Base-by-base conservation (phyloP, 2,113 vertebrate species). In the Cricetomys ansorgei region DNA sequence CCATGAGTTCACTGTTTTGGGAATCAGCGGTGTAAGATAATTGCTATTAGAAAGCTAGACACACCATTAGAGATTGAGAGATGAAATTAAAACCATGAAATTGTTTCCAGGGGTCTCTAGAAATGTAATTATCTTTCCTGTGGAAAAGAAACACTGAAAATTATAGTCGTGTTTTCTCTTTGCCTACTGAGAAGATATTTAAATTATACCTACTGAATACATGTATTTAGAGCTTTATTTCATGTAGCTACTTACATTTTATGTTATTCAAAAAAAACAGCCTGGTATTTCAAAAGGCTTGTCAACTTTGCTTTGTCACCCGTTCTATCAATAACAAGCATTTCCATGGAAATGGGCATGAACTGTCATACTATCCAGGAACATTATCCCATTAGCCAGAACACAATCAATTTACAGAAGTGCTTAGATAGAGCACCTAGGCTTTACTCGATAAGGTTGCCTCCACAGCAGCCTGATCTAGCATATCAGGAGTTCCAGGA, bases 41-140 rank as follows among this genome's bases (percentile, higher is more conserved):
- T 97, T 96, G 94, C 96, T 97, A 69, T 97, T 92, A 97, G 97
- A 95, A 92, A 97, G 92, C 73, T 95, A 93, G 96, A 86, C 67
- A 83, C 94, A 94, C 76, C 77, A 97, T 97, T 95, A 95, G 83
- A 95, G 91, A 94, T 77, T 94, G 85, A 92, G 76, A 98, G 86
- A 96, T 95, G 91, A 97, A 98, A 97, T 97, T 98, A 97, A 97
- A 97, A 94, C 91, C 97, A 97, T 97, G 96, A 97, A 97, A 98
- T 97, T 97, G 91, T 96, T 97, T 97, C 92, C 89, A 34, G 93
- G 96, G 77, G 69, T 90, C 94, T 96, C 96, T 80, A 88, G 96
- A 97, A 97, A 97, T 93, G 72, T 95, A 96, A 97, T 97, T 97
- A 96, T 96, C 94, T 96, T 73, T 95, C 91, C 23, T 57, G 81